Base-by-base conservation (phyloP, 2,113 vertebrate species). In the Bos taurus region DNA sequence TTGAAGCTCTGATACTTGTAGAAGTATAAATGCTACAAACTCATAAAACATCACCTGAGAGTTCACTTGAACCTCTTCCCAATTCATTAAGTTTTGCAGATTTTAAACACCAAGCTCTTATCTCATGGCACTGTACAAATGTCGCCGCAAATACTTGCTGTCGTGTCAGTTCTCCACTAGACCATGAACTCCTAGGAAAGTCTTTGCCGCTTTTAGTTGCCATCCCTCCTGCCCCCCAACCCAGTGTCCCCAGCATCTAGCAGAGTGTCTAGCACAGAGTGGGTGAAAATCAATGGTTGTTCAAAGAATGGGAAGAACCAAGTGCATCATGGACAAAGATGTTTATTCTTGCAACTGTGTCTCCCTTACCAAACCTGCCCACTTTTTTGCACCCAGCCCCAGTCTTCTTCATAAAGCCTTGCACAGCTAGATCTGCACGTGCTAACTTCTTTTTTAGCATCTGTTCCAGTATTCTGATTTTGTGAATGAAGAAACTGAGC, bases 381-480 rank as follows among this genome's bases (percentile, higher is more conserved):
- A 7, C n/a, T 26, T 88, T 50, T 50, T 54, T 48, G 36, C 14
- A 17, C 30, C 19, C 40, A 40, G 40, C 28, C 16, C 48, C 3
- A 4, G 8, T 3, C 57, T 95, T 62, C 64, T 28, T 93, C 21
- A 0, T 3, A 9, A 30, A 77, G 25, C 26, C 60, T 64, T 36
- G 3, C 19, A 9, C 0, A 7, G 78, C 80, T 48, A 2, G 3
- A 3, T 50, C 15, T 43, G 57, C 33, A 36, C 4, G 6, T 1
- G 12, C 46, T 59, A 16, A 14, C 56, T 46, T 90, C 78, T 33
- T 46, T 80, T 50, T 33, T 6, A 17, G 50, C 26, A 36, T 46
- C 40, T 33, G 16, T 67, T 80, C 7, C 28, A 85, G 36, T 36
- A 57, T 85, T 19, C 30, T 85, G 52, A 8, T 23, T 81, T 85